Base-by-base conservation (phyloP, 2,888 invertebrate species). In the Clitarchus hookeri region DNA sequence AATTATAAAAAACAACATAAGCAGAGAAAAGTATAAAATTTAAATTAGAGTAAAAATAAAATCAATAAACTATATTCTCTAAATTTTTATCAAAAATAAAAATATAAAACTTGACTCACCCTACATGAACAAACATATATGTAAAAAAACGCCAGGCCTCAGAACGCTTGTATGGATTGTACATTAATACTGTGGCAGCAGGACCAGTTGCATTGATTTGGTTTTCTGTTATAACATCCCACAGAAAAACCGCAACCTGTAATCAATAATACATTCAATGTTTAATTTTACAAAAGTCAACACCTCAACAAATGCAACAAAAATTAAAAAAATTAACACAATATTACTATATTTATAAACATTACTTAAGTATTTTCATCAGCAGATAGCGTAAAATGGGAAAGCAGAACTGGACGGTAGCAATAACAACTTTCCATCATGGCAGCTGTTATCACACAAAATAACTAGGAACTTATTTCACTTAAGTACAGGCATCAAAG, bases 121-220 rank as follows among this genome's bases (percentile, higher is more conserved):
- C 98, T 88, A 97, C 96, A 91, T 99, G 99, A 44, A 99, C 97
- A 91, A 99, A 95, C 98, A 98, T 98, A 91, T 99, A 99, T 0
- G 97, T 96, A 84, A 98, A 89, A 91, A 95, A 99, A 89, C 99
- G 93, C 99, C 99, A 99, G 0, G 95, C 96, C 92, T 99, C 96
- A 86, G 95, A 93, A 87, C 98, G 94, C 90, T 95, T 94, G 87
- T 95, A 93, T 0, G 99, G 99, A 92, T 97, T 95, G 92, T 98
- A 98, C 88, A 99, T 97, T 89, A 98, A 95, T 6, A 96, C 91
- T 85, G 95, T 95, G 13, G 97, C 96, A 65, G 96, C 94, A 0
- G 98, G 97, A 0, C 98, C 97, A 53, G 95, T 95, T 90, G 91
- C 94, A 91, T 90, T 93, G 91, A 92, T 93, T 78, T 91, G 91